Percentiles rank a stretch among this genome's conserved stretches.
These are phyloP conservation scores for Labeo calbasu DNA, from an alignment of 2,797 vertebrate genomes.

Conservation along the genomic window DNA sequence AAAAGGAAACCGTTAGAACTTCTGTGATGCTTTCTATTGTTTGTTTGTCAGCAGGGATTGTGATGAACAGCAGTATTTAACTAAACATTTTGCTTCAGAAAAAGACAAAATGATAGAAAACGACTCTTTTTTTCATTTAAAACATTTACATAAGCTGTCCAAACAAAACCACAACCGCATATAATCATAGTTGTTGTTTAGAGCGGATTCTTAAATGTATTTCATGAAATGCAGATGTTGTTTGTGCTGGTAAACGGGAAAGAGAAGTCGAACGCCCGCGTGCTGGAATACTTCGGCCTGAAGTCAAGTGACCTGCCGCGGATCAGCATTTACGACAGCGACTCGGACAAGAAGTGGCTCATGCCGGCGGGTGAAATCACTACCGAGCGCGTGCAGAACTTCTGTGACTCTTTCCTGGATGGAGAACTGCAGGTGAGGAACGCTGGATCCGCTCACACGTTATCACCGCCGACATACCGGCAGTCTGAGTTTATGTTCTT, in stretches of 20 bases:
- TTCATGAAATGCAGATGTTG: conserved; percentile 79
- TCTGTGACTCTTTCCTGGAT: conserved; percentile 82
- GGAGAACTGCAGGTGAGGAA: conserved; percentile 77
- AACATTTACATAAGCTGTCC: background rate
- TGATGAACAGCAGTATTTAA: no score
- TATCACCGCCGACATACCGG: background rate
- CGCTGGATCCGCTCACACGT: background rate
- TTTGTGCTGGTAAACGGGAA: conserved; percentile 88
- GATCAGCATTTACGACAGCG: conserved; percentile 81
- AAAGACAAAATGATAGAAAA: background rate
- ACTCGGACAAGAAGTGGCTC: conserved; percentile 82
- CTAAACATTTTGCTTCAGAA: background rate
- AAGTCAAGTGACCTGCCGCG: conserved; percentile 85
- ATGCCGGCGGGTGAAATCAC: conserved; percentile 79
- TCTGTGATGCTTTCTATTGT: background rate
- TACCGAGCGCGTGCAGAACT: conserved; percentile 75
- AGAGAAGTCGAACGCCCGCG: conserved; percentile 76
- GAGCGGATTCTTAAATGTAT: background rate
- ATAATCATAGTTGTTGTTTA: background rate
- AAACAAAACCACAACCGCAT: background rate
- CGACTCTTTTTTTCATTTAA: background rate
- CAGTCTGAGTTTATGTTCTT: background rate
- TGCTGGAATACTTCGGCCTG: conserved; percentile 85
- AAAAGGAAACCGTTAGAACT: background rate
- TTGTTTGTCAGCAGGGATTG: background rate